phyloP scores from a whole-genome alignment of 2,888 invertebrate genomes.

The Campopleginae sp. region DNA sequence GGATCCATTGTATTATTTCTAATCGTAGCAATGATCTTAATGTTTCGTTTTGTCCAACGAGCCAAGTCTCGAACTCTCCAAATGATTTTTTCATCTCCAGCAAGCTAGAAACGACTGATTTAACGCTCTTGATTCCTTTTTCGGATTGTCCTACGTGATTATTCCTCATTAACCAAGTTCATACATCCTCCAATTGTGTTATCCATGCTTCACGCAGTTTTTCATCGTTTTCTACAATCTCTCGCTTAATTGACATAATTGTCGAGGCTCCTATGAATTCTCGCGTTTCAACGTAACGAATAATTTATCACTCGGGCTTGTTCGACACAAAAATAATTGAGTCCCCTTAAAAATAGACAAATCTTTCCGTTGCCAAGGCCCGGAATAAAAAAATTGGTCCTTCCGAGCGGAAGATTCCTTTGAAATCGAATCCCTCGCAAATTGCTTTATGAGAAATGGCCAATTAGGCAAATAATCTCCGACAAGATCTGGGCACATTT shows the following conservation, averaged over 20 bases:
- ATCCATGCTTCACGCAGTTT: slow-evolving; percentile 2
- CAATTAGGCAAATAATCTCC: not conserved
- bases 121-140: not conserved
- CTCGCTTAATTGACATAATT: not conserved
- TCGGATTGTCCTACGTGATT: not conserved
- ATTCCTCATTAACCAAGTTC: slow-evolving; percentile 15
- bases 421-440: not conserved
- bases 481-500: slow-evolving; percentile 12
- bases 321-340: not conserved
- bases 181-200: slow-evolving; percentile 25
- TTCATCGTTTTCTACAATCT: slow-evolving; percentile 6
- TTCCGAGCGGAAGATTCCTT: not conserved
- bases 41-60: slow-evolving; percentile 19
- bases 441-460: not conserved
- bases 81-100: slow-evolving; percentile 13
- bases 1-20: slow-evolving; percentile 27
- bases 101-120: slow-evolving; percentile 28
- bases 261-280: not conserved
- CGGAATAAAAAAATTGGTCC: too few species aligned
- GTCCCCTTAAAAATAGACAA: too few species aligned
- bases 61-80: not conserved
- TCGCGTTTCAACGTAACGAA: not conserved
- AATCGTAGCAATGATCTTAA: slow-evolving; percentile 44
- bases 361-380: too few species aligned
- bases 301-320: not conserved